phyloP scores from a whole-genome alignment of 2,113 vertebrate genomes.

The Maccullochella peelii region DNA sequence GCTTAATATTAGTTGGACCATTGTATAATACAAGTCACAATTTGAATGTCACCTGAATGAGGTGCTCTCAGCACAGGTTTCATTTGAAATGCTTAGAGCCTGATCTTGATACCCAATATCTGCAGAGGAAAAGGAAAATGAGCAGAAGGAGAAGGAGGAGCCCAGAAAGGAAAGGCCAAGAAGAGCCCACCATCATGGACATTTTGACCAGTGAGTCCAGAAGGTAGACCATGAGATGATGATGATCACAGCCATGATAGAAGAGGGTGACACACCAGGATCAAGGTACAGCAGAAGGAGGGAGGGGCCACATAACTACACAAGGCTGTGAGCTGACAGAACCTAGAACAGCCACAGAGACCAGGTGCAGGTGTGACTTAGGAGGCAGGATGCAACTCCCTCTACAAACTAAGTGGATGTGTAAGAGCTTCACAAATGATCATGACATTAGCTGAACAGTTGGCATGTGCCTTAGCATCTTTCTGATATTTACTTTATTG shows the following conservation, averaged over 20 bases:
- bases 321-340: background rate
- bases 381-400: background rate
- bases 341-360: background rate
- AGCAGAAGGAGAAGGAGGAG: background rate
- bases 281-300: background rate
- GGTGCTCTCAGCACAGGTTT: background rate
- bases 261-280: background rate
- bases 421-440: slow-evolving; percentile 9
- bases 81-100: background rate
- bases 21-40: background rate
- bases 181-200: background rate
- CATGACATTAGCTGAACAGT: slow-evolving; percentile 20
- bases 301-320: background rate
- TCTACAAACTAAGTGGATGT: slow-evolving; percentile 1
- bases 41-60: background rate
- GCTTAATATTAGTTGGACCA: background rate
- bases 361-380: background rate
- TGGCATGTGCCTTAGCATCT: background rate
- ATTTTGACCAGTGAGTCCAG: background rate
- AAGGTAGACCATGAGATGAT: background rate
- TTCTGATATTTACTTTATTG: background rate
- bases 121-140: background rate
- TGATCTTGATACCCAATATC: background rate
- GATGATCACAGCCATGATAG: background rate
- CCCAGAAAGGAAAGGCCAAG: background rate